Base-by-base conservation (phyloP, 2,888 invertebrate species). In the Campoplex capitator region DNA sequence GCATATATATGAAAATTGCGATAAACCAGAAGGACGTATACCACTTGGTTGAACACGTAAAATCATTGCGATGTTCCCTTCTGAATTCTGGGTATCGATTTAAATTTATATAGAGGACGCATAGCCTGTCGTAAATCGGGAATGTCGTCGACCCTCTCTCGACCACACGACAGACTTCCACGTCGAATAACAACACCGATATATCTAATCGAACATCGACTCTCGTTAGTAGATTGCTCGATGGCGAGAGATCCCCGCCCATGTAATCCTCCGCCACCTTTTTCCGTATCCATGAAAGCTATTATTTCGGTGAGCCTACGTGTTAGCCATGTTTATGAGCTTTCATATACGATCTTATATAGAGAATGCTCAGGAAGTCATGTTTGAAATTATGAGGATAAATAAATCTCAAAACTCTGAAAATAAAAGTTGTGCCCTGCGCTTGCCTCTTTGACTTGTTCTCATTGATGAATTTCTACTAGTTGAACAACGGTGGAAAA, bases 171-270 rank as follows among this genome's bases (percentile, higher is more conserved):
- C 82, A 84, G 82, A 54, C 83, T 86, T 81, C 70, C 81, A 67
- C 51, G 78, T 83, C 89, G 86, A 88, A 89, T 88, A 87, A 88
- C 85, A 85, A 45, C 75, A 32, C 75, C 83, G 81, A 89, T 88
- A 86, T 84, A 89, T 89, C 86, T 88, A 89, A 91, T 90, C 88
- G 90, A 90, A 90, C 89, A 90, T 92, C 91, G 90, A 90, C 91
- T 91, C 92, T 93, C 92, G 92, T 93, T 92, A 92, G 91, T 88
- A 90, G 90, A 92, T 92, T 91, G 91, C 89, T 89, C 87, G 78
- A 85, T 75, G 84, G 76, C 86, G 82, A 28, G 42, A 84, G 79
- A 78, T 82, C 62, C 54, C 70, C 70, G 70, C 78, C 86, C 74
- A 73, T 58, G 28, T 65, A 45, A 68, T 54, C 32, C 56, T 32